Evolutionary conservation across 1,140 invertebrate species (phyloP), one percentile per base, ranked within the genome.

Genomic region (Medauroidea extradentata): DNA sequence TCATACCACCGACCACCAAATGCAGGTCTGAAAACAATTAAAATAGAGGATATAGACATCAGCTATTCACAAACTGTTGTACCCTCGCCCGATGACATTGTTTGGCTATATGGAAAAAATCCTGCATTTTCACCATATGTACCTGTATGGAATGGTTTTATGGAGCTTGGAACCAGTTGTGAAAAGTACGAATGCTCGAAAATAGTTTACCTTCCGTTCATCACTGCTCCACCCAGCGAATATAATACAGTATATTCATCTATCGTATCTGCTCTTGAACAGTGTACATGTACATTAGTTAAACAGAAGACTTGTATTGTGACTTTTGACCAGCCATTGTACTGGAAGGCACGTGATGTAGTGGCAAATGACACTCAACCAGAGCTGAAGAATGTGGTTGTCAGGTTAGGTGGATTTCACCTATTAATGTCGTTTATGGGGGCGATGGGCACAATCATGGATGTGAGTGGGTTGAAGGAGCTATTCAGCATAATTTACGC

Each of bases 401-500:
- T 69, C 5, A 38, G 54, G 54, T 51, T 70, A 9, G 59, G 57
- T 13, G 53, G 61, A n/a, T 65, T 65, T 54, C 61, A 65, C 24
- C 49, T 74, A 38, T 61, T 72, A 3, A 72, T 74, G 69, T 75
- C 68, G 3, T 75, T 67, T 65, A 16, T 75, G 54, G 70, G 67
- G 57, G 57, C 69, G 50, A 71, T 77, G 55, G 74, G 73, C 49
- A 61, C 69, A 61, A 71, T 73, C 57, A 75, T 76, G 71, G 61
- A 70, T 60, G 72, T 69, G 60, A 72, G 68, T 62, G 72, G 68
- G 14, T 62, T 74, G 14, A 65, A 74, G 64, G 68, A 73, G 65
- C 38, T 72, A 44, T 66, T 71, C 1, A 59, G 58, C 16, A 59
- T 27, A 34, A 61, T 72, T 55, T 75, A 70, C 69, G 69, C 74